phyloP scores from a whole-genome alignment of 2,888 invertebrate species.

The Trachelus troglodyta region DNA sequence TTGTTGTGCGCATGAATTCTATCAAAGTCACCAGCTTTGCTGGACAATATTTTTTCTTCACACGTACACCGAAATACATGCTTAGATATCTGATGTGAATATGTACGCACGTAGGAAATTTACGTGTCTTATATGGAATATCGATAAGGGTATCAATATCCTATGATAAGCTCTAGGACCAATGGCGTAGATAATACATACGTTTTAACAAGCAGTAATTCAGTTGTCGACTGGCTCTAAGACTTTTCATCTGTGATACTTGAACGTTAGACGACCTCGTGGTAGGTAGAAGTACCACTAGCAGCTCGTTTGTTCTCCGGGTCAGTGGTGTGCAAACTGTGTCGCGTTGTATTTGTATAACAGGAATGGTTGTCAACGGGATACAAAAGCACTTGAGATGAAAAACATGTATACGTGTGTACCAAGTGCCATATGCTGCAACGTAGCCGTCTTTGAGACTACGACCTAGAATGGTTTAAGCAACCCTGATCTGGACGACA shows the following conservation, averaged over 20 bases:
- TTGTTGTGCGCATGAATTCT: too few relatives aligned
- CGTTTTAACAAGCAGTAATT: background rate
- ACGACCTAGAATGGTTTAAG: background rate
- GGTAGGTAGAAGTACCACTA: background rate
- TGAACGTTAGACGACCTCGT: background rate
- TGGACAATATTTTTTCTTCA: too few relatives aligned
- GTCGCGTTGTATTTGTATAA: background rate
- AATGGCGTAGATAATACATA: background rate
- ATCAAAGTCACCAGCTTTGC: too few relatives aligned
- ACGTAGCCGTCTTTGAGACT: background rate
- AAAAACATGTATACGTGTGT: background rate
- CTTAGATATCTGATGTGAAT: too few relatives aligned
- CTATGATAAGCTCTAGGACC: background rate
- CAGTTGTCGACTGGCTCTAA: background rate
- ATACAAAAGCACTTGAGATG: background rate
- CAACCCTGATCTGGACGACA: background rate
- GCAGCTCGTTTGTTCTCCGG: background rate
- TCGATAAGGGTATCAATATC: background rate
- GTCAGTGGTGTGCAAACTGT: background rate
- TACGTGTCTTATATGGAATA: too few relatives aligned
- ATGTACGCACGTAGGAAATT: too few relatives aligned
- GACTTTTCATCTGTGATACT: background rate
- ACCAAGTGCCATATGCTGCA: background rate
- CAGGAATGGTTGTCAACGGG: background rate
- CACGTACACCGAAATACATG: too few relatives aligned